phyloP scores from a whole-genome alignment of 1,140 invertebrate genomes.

The Euwallacea similis region DNA sequence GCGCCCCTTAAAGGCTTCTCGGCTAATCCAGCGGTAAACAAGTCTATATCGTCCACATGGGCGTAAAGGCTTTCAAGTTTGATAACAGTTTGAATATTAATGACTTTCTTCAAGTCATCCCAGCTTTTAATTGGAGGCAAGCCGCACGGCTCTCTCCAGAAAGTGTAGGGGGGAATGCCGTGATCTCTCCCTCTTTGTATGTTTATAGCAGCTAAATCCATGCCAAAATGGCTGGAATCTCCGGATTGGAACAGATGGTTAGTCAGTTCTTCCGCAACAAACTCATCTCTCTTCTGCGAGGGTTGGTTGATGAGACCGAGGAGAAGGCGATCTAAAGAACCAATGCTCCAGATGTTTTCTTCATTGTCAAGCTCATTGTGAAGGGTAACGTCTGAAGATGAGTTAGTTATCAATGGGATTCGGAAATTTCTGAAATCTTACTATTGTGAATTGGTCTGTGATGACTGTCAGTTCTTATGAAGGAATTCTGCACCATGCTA shows the following conservation, averaged over 20 bases:
- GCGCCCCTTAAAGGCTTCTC: conserved; percentile 80
- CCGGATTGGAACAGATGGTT: conserved; percentile 84
- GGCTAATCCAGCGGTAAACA: conserved; percentile 87
- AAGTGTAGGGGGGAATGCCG: conserved; percentile 82
- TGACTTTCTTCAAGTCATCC: conserved; percentile 73
- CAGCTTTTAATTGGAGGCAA: conserved; percentile 71
- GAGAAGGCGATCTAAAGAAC: conserved; percentile 76
- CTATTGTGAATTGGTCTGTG: conserved; percentile 69
- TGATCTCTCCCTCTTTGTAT: conserved; percentile 89
- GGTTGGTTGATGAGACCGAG: conserved; percentile 77
- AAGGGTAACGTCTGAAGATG: conserved; percentile 70
- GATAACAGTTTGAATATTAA: conserved; percentile 65
- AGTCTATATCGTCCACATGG: conserved; percentile 83
- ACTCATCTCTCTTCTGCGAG: conserved; percentile 79
- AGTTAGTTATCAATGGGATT: not conserved
- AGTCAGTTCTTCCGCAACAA: conserved; percentile 79
- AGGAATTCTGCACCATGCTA: conserved; percentile 82
- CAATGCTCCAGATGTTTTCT: conserved; percentile 67
- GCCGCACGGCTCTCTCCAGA: conserved; percentile 81
- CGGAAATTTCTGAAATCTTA: conserved; percentile 51
- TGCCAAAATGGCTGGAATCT: conserved; percentile 67
- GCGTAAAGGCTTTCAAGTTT: conserved; percentile 69
- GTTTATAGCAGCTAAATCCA: conserved; percentile 89
- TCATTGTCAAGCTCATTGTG: conserved; percentile 71
- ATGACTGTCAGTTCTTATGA: conserved; percentile 65